phyloP scores from a whole-genome alignment of 2,797 vertebrate species.

The Pogonophryne albipinna region DNA sequence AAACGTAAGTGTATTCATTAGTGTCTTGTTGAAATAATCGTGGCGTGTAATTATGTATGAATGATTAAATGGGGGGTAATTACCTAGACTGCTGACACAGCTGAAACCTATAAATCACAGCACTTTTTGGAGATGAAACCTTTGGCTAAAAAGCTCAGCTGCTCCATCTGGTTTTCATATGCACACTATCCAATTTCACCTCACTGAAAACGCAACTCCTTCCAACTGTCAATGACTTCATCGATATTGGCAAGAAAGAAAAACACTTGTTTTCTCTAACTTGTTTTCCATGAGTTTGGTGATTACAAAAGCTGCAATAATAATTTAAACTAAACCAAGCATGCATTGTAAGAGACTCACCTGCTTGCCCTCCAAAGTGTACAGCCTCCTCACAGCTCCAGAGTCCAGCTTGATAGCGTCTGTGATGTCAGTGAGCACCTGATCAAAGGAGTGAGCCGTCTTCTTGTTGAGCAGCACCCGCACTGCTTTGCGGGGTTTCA shows the following conservation, averaged over 20 bases:
- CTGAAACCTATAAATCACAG: constrained; percentile 69
- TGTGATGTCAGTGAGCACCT: constrained; percentile 98
- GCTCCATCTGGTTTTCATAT: constrained; percentile 64
- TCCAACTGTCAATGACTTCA: constrained; percentile 20
- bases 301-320: not conserved
- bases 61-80: constrained; percentile 69
- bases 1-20: constrained; percentile 62
- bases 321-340: not conserved
- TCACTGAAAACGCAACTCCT: constrained; percentile 30
- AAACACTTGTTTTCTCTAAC: not conserved
- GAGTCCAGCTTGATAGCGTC: constrained; percentile 98
- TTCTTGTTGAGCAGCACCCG: constrained; percentile 98
- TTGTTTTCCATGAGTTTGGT: not conserved
- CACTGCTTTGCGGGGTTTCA: constrained; percentile 97
- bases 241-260: not conserved
- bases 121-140: constrained; percentile 55
- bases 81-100: constrained; percentile 70
- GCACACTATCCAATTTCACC: constrained; percentile 31
- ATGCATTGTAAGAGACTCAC: constrained; percentile 77
- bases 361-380: constrained; percentile 97
- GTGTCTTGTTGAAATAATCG: constrained; percentile 63
- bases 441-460: constrained; percentile 98
- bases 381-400: constrained; percentile 94
- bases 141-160: constrained; percentile 47
- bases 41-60: constrained; percentile 59